Conservation (phyloP, 2,797 vertebrate genomes). For the Dallia pectoralis region DNA sequence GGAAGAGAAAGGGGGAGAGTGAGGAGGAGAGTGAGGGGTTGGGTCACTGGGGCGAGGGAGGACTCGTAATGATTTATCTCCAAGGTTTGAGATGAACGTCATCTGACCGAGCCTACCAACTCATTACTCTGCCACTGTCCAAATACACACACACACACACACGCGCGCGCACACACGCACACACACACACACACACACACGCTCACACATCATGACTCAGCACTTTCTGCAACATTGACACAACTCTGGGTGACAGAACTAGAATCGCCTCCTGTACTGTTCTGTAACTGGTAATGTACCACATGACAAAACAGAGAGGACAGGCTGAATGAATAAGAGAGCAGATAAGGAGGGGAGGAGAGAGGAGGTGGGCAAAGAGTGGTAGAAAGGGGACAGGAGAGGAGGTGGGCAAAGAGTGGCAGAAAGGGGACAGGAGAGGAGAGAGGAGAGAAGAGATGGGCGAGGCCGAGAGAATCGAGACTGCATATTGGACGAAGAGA, state of each 20-base stretch:
- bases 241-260: slow-evolving; percentile 42
- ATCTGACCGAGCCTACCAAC: slow-evolving; percentile 59
- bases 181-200: slow-evolving; percentile 16
- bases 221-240: slow-evolving; percentile 53
- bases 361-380: background rate
- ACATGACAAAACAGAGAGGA: slow-evolving; percentile 31
- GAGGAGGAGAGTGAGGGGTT: background rate
- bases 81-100: slow-evolving; percentile 51
- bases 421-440: slow-evolving; percentile 1
- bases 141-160: slow-evolving; percentile 14
- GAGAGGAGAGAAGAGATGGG: background rate
- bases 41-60: slow-evolving; percentile 11
- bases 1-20: background rate
- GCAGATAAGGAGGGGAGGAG: background rate
- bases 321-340: slow-evolving; percentile 6
- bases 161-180: slow-evolving; percentile 14
- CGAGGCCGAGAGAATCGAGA: background rate
- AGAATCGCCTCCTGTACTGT: slow-evolving; percentile 39
- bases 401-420: slow-evolving; percentile 27
- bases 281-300: slow-evolving; percentile 37
- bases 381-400: slow-evolving; percentile 18
- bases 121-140: slow-evolving; percentile 45
- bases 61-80: slow-evolving; percentile 33
- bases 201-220: slow-evolving; percentile 54
- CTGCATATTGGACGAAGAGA: slow-evolving; percentile 23